Evolutionary conservation across 2,113 vertebrate genomes (phyloP), one percentile per base, ranked within the genome.

Genomic region (Tragelaphus scriptus): DNA sequence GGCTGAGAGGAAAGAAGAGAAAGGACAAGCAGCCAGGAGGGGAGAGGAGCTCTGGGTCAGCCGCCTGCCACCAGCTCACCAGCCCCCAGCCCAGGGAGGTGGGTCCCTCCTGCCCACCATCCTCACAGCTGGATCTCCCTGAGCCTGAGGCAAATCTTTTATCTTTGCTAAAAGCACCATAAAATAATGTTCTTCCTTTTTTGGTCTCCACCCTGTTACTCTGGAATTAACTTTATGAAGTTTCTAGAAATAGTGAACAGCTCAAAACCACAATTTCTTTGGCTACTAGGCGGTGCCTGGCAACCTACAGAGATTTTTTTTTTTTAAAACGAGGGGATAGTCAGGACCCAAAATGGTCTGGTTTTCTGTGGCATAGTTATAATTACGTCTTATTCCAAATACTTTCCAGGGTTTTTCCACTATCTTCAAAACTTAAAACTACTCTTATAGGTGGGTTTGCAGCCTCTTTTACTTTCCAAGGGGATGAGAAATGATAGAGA

Each of bases 331-430:
- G 51, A 97, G 94, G 94, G 98, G 96, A 98, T 71, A 98, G 96
- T 98, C 98, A 98, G 92, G 85, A 98, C 98, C 98, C 98, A 98
- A 98, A 98, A 93, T 85, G 98, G 97, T 97, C 93, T 97, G 88
- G 88, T 97, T 94, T 85, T 97, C 98, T 97, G 97, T 75, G 97
- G 98, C 96, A 98, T 88, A 97, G 86, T 98, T 95, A 55, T 92
- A 98, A 98, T 98, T 97, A 97, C 96, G 91, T 94, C 93, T 96
- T 97, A 89, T 95, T 97, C 93, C 94, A 97, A 98, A 98, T 98
- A 98, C 98, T 98, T 99, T 99, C 98, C 98, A 98, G 97, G 97
- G 94, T 98, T 99, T 98, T 98, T 95, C 98, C 98, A 98, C 96
- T 98, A 97, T 97, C 95, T 98, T 94, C 96, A 93, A 97, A 95